Conservation (phyloP, 1,140 invertebrate genomes). For the Ostrea denselamellosa region DNA sequence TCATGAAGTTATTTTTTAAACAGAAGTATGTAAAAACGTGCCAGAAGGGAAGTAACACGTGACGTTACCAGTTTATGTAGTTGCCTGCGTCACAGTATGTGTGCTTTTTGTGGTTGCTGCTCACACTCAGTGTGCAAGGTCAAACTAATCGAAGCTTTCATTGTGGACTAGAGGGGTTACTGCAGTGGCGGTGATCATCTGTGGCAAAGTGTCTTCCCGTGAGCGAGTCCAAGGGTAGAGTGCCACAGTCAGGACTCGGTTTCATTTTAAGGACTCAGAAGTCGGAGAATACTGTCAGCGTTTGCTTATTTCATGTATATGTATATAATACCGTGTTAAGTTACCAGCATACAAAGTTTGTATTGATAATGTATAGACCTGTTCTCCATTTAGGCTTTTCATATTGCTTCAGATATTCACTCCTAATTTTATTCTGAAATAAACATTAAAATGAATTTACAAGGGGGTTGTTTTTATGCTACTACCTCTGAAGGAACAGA, state of each 20-base stretch:
- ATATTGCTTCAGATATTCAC: constrained; percentile 33
- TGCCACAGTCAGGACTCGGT: not conserved
- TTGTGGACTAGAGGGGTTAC: not conserved
- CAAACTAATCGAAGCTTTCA: not conserved
- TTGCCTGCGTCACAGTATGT: not conserved
- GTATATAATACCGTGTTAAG: not conserved
- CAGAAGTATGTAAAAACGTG: not conserved
- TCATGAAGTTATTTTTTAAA: not conserved
- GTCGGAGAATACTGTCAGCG: not conserved
- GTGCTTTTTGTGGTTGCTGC: not conserved
- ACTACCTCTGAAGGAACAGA: too few relatives aligned
- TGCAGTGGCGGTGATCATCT: not conserved
- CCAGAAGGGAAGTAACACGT: not conserved
- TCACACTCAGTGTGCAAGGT: not conserved
- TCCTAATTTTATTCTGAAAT: constrained; percentile 40
- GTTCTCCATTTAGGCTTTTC: constrained; percentile 29
- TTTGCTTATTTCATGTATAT: not conserved
- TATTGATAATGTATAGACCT: constrained; percentile 3
- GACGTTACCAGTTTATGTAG: not conserved
- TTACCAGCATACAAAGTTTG: constrained; percentile 23
- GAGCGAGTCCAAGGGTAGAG: not conserved
- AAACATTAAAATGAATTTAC: not conserved
- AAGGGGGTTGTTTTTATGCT: not conserved
- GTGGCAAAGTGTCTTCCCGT: not conserved
- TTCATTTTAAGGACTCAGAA: constrained; percentile 23